phyloP scores from a whole-genome alignment of 2,888 invertebrate genomes.

The Sericinus montela region DNA sequence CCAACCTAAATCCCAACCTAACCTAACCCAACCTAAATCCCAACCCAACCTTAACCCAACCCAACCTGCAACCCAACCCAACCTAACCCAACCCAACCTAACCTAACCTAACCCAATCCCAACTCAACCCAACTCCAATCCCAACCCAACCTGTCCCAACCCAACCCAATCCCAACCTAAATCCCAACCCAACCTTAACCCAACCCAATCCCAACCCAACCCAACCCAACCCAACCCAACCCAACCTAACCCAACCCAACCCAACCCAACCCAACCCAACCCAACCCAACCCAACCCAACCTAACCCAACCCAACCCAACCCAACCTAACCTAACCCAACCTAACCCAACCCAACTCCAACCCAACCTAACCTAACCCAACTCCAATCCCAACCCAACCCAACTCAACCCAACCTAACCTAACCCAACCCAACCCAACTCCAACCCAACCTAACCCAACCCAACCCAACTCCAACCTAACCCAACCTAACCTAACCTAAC shows the following conservation, averaged over 20 bases:
- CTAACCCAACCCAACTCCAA: slow-evolving; percentile 8
- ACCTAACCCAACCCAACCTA: slow-evolving; percentile 22
- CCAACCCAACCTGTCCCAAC: too few relatives aligned
- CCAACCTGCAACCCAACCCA: slow-evolving; percentile 24
- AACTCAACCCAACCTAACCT: slow-evolving; percentile 19
- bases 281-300: slow-evolving; percentile 5
- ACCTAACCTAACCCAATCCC: slow-evolving; percentile 12
- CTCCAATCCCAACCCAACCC: too few relatives aligned
- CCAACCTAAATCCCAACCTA: too few relatives aligned
- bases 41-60: slow-evolving; percentile 24
- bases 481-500: not conserved
- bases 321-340: not conserved
- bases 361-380: too few relatives aligned
- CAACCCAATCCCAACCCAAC: too few relatives aligned
- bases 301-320: slow-evolving; percentile 3
- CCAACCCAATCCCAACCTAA: too few relatives aligned
- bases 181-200: slow-evolving; percentile 8
- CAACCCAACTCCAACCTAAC: slow-evolving; percentile 14
- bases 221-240: not conserved
- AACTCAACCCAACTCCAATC: too few relatives aligned
- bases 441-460: slow-evolving; percentile 19
- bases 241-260: not conserved
- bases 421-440: slow-evolving; percentile 18
- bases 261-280: slow-evolving; percentile 19
- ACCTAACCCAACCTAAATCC: too few relatives aligned